Evolutionary conservation across 35 echinoderm and acorn worm genomes (phyloP), one percentile per base, ranked within the genome.

Genomic region (Diadema setosum): DNA sequence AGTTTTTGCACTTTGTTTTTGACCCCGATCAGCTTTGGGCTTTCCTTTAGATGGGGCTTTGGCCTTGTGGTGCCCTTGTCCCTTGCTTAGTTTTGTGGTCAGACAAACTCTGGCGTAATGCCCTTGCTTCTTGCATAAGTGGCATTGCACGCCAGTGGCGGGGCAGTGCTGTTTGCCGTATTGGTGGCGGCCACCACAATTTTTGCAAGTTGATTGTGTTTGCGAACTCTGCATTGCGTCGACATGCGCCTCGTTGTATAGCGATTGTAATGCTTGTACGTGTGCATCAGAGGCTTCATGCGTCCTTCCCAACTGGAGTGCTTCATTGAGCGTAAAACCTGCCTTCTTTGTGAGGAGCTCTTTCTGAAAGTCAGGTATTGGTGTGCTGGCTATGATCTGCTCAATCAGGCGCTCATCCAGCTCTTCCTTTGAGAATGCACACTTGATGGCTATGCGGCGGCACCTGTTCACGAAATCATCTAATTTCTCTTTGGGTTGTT

Each of bases 351-450:
- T 7, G 1, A 81, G 24, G 18, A 88, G 74, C 43, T 88, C 45
- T 36, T 88, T 88, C 21, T 81, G 86, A 17, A 80, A 81, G 2
- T 88, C 86, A 7, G 74, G 27, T 6, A 88, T 88, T 18, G 86
- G 86, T 17, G 74, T 88, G 37, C 86, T 88, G 8, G 86, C 86
- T 42, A 88, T 88, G 1, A 88, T 59, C 41, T 88, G 86, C 24
- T 88, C 70, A 2, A 81, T 24, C 18, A 88, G 25, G 7, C 86
- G 46, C 29, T 87, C 84, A 46, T 87, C 42, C 36, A 87, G 3
- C 27, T 75, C 84, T 17, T 43, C 41, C 8, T 18, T 2, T 5
- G 58, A 3, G 41, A 87, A 87, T 46, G 42, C 84, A 75, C 84
- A 69, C 39, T 87, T 87, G 3, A 46, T 64, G 1, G 84, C 84